Conservation (phyloP, 2,797 vertebrate genomes). For the Halcyon smyrnensis region DNA sequence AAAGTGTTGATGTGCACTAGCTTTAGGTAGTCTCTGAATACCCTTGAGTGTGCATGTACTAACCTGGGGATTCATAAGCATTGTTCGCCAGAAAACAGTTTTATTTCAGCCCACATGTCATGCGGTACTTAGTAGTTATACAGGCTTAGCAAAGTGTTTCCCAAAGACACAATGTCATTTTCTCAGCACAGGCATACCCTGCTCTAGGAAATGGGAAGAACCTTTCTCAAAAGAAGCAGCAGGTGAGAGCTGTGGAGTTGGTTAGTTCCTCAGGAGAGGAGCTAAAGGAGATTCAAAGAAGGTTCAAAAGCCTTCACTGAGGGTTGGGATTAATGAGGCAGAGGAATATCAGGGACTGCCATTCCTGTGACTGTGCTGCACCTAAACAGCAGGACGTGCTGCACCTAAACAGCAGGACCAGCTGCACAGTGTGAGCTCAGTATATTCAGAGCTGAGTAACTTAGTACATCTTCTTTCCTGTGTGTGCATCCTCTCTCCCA, state of each 20-base stretch:
- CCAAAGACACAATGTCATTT: neutral
- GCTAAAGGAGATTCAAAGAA: neutral
- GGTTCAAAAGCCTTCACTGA: neutral
- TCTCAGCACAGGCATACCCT: neutral
- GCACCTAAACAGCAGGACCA: neutral
- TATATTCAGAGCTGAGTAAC: neutral
- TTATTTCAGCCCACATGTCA: neutral
- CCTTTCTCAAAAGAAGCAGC: neutral
- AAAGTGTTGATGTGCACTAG: neutral
- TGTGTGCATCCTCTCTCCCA: neutral
- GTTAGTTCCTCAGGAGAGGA: neutral
- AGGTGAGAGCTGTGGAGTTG: neutral
- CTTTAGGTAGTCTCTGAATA: neutral
- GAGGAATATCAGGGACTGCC: neutral
- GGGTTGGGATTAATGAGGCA: neutral
- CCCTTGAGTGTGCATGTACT: neutral
- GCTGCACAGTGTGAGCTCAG: neutral
- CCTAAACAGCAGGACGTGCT: neutral
- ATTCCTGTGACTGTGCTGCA: neutral
- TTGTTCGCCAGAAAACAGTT: neutral
- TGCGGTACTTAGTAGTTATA: neutral
- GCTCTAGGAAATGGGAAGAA: neutral
- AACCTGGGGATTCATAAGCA: neutral
- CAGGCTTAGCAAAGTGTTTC: neutral
- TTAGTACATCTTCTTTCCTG: neutral